phyloP scores from a whole-genome alignment of 2,113 vertebrate species.

The Pica pica region DNA sequence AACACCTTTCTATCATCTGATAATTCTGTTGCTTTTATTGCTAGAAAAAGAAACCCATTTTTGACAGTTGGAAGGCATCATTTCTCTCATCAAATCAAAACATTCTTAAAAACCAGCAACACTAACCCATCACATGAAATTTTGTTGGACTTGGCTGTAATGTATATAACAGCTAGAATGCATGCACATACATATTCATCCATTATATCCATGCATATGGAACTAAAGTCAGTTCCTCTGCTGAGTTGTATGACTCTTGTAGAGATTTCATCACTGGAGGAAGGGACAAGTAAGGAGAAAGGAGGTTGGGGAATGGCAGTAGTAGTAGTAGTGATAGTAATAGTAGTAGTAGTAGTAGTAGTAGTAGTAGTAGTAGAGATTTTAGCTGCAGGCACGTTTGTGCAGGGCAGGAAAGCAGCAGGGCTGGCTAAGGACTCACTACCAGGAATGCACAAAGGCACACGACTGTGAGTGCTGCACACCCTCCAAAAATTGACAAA shows the following conservation, averaged over 20 bases:
- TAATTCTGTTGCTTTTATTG: background rate
- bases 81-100: background rate
- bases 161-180: background rate
- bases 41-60: background rate
- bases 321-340: no score
- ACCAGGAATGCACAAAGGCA: background rate
- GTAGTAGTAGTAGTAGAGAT: background rate
- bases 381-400: background rate
- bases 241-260: background rate
- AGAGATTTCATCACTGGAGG: background rate
- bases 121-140: background rate
- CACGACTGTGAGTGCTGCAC: background rate
- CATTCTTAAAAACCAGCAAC: background rate
- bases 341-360: background rate
- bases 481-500: background rate
- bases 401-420: background rate
- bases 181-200: background rate
- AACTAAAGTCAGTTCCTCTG: background rate
- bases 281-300: background rate
- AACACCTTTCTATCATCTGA: background rate
- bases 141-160: background rate
- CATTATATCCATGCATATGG: background rate
- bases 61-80: background rate
- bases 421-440: background rate
- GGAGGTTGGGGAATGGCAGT: background rate